Evolutionary conservation across 1,140 invertebrate genomes (phyloP).

Genomic region (Hydropsyche tenuis): DNA sequence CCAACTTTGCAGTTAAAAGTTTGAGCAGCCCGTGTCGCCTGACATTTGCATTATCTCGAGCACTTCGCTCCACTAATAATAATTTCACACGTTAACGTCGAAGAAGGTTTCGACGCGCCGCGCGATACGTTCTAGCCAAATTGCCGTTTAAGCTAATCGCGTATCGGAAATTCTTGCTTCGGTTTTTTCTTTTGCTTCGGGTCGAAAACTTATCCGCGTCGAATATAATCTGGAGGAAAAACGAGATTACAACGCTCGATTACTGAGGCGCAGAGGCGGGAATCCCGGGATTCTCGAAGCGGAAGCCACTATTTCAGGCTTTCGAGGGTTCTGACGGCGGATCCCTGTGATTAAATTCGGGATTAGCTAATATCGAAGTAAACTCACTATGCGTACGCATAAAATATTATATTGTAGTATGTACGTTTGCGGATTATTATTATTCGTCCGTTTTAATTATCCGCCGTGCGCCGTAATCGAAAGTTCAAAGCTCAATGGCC

Average conservation of each 20-base stretch:
- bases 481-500: neutral
- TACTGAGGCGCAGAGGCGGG: neutral
- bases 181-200: neutral
- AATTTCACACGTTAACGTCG: conserved; percentile 19
- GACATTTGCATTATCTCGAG: conserved; percentile 39
- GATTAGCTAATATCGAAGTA: conserved; percentile 12
- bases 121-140: too few species aligned
- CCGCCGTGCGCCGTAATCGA: neutral
- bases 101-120: neutral
- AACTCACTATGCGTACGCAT: neutral
- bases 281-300: neutral
- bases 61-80: neutral
- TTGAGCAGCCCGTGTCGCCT: conserved; percentile 27
- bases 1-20: conserved; percentile 45
- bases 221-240: neutral
- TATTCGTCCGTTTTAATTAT: conserved; percentile 20
- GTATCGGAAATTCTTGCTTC: neutral
- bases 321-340: neutral
- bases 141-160: too few species aligned
- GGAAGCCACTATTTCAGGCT: conserved; percentile 3
- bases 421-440: neutral
- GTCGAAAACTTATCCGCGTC: neutral
- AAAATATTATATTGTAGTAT: neutral
- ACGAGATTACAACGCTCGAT: conserved; percentile 1
- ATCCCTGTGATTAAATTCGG: conserved; percentile 6